phyloP scores from a whole-genome alignment of 1,140 invertebrate species.

The Armadillidium nasatum region DNA sequence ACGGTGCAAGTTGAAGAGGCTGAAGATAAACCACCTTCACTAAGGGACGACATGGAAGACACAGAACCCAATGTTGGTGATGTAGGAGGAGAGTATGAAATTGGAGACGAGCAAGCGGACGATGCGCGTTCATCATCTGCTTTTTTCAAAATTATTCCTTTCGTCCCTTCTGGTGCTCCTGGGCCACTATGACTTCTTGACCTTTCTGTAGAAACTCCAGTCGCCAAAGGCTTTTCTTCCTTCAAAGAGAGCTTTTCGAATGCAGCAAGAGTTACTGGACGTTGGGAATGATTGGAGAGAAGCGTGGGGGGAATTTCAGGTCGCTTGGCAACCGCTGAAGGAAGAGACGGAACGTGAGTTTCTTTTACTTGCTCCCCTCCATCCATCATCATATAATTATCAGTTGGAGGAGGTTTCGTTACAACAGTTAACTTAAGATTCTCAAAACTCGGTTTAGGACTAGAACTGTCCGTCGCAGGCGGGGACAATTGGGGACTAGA shows the following conservation, averaged over 20 bases:
- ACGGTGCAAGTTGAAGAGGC: slow-evolving; percentile 44
- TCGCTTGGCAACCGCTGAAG: not conserved
- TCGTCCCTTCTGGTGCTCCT: slow-evolving; percentile 40
- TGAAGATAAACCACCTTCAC: slow-evolving; percentile 43
- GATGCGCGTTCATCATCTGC: slow-evolving; percentile 26
- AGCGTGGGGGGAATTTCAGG: not conserved
- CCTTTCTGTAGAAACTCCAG: slow-evolving; percentile 29
- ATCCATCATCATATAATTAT: not conserved
- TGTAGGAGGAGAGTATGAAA: slow-evolving; percentile 43
- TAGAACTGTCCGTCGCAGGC: not conserved
- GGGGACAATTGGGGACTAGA: slow-evolving; percentile 1
- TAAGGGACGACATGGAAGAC: slow-evolving; percentile 42
- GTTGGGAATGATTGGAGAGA: not conserved
- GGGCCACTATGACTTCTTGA: slow-evolving; percentile 43
- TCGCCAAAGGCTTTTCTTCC: not conserved
- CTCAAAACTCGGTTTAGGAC: not conserved
- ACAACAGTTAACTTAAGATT: not conserved
- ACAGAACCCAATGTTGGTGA: slow-evolving; percentile 42
- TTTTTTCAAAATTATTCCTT: slow-evolving; percentile 26
- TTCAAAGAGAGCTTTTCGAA: not conserved
- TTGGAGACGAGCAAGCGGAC: slow-evolving; percentile 43
- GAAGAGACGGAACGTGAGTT: not conserved
- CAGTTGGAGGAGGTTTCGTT: not conserved
- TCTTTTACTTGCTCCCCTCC: not conserved
- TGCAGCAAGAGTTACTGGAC: not conserved